Conservation (phyloP, 2,113 vertebrate species). For the Sinocyclocheilus maitianheensis region DNA sequence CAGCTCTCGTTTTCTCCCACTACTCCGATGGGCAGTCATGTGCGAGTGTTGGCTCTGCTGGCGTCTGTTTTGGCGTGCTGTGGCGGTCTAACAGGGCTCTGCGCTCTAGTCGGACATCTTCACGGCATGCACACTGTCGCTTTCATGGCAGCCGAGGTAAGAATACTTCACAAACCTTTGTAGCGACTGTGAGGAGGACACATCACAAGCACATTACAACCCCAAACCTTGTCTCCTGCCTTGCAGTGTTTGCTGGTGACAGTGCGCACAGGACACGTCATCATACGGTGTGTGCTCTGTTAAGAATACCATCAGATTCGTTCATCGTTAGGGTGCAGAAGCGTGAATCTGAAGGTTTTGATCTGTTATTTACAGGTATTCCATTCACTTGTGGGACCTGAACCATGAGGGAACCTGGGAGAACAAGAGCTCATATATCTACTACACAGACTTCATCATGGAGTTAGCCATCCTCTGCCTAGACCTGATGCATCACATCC, state of each 20-base stretch:
- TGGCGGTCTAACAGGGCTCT: slow-evolving; percentile 84
- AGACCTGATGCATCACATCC: slow-evolving; percentile 96
- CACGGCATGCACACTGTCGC: slow-evolving; percentile 92
- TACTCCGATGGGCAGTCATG: slow-evolving; percentile 91
- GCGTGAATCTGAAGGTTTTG: neutral
- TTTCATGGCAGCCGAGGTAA: slow-evolving; percentile 98
- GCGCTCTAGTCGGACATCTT: slow-evolving; percentile 82
- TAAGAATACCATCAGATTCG: neutral
- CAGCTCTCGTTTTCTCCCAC: slow-evolving; percentile 98
- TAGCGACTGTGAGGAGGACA: neutral
- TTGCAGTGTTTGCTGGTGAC: slow-evolving; percentile 92
- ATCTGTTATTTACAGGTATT: slow-evolving; percentile 76
- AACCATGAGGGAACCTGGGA: slow-evolving; percentile 96
- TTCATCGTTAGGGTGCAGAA: neutral
- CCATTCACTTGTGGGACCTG: slow-evolving; percentile 97
- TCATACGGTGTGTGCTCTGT: slow-evolving; percentile 80
- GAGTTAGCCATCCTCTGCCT: slow-evolving; percentile 90
- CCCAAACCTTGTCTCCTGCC: slow-evolving; percentile 10
- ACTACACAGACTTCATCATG: slow-evolving; percentile 98
- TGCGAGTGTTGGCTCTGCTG: slow-evolving; percentile 87
- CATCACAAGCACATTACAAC: neutral
- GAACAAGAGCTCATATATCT: slow-evolving; percentile 92
- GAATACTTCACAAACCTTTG: neutral
- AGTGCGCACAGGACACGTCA: slow-evolving; percentile 94
- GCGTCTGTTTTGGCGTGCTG: slow-evolving; percentile 87